phyloP scores from a whole-genome alignment of 2,888 invertebrate species.

The Phengaris alcon region DNA sequence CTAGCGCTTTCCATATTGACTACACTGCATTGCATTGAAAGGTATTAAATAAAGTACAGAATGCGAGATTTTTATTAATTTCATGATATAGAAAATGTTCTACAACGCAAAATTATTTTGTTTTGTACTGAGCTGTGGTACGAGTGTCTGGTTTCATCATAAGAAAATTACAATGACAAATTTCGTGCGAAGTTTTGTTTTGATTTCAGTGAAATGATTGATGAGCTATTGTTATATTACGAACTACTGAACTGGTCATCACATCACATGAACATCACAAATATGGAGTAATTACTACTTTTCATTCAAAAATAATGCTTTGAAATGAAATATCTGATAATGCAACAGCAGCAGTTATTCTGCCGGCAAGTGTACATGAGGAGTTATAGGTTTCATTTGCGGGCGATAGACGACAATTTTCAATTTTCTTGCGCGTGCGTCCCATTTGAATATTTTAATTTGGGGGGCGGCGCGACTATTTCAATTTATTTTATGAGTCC shows the following conservation, averaged over 20 bases:
- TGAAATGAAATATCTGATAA: constrained; percentile 11
- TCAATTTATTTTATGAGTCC: constrained; percentile 80
- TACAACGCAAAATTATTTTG: too few relatives aligned
- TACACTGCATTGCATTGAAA: constrained; percentile 58
- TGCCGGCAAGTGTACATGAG: constrained; percentile 62
- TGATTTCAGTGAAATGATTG: neutral
- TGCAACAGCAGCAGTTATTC: constrained; percentile 38
- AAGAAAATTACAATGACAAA: too few relatives aligned
- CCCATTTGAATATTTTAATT: constrained; percentile 81
- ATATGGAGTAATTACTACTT: neutral
- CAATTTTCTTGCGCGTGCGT: constrained; percentile 80
- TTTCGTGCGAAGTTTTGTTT: neutral
- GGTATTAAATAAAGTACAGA: neutral
- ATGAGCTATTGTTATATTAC: neutral
- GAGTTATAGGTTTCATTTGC: constrained; percentile 80
- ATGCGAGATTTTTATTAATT: neutral
- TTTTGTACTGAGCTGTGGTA: too few relatives aligned
- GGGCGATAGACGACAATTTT: constrained; percentile 80
- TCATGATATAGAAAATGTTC: neutral
- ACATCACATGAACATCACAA: too few relatives aligned
- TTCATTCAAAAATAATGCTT: constrained; percentile 26
- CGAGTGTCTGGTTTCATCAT: too few relatives aligned
- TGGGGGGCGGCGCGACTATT: constrained; percentile 79
- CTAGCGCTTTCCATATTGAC: constrained; percentile 57
- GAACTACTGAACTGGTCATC: neutral